Percentiles rank a stretch among this genome's conserved stretches.
These are phyloP conservation scores for Hemibagrus guttatus DNA, from an alignment of 2,797 vertebrate species.

Conservation along the genomic window DNA sequence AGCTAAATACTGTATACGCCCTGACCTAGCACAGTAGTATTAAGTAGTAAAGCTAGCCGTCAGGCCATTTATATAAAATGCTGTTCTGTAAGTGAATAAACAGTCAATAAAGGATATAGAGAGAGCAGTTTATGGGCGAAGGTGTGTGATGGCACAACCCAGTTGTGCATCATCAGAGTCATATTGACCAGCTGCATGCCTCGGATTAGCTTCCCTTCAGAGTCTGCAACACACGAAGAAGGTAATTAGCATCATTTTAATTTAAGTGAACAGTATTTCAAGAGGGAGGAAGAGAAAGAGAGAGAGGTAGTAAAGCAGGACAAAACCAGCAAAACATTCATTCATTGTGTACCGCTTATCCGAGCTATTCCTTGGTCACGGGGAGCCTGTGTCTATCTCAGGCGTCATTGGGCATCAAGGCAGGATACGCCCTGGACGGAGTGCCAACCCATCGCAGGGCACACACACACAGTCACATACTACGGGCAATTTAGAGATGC, in stretches of 20 bases:
- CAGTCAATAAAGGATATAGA: conserved; percentile 81
- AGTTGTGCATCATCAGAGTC: conserved; percentile 89
- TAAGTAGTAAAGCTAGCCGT: not conserved
- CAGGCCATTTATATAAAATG: not conserved
- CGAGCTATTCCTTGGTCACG: too few relatives aligned
- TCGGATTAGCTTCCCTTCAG: conserved; percentile 76
- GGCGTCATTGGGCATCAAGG: too few relatives aligned
- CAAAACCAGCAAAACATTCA: not conserved
- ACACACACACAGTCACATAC: too few relatives aligned
- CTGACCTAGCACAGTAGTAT: not conserved
- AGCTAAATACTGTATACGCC: conserved; percentile 24
- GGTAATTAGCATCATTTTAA: not conserved
- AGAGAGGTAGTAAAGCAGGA: not conserved
- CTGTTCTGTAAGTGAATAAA: not conserved
- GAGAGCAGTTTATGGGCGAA: conserved; percentile 82
- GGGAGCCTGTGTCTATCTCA: too few relatives aligned
- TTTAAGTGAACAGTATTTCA: not conserved
- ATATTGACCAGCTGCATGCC: conserved; percentile 84
- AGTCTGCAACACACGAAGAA: conserved; percentile 69
- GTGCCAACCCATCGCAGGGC: too few relatives aligned
- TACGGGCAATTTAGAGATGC: too few relatives aligned
- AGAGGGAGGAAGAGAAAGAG: not conserved
- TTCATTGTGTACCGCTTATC: too few relatives aligned
- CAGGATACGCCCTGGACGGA: too few relatives aligned
- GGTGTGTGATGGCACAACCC: conserved; percentile 85